Base-by-base conservation (phyloP, 2,888 invertebrate genomes). In the Odontothrips loti region DNA sequence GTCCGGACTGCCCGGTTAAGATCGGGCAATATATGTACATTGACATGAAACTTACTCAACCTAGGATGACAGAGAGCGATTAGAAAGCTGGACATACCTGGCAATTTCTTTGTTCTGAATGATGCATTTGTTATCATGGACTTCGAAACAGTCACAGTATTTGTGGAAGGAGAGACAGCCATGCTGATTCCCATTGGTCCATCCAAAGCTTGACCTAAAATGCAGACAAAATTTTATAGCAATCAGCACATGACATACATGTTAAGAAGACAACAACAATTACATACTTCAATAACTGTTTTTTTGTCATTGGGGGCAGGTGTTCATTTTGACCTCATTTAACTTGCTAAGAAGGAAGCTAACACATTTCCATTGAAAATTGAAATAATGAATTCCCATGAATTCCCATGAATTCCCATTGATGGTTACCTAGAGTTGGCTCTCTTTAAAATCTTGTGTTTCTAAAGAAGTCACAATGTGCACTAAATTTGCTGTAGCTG, bases 41-140 rank as follows among this genome's bases (percentile, higher is more conserved):
- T 4, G 6, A 43, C 34, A 43, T 43, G 34, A 43, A 43, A 43
- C 6, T 43, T 43, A 43, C 34, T 43, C 34, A 43, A 43, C 34
- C 34, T 43, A 43, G 6, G 34, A 43, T 43, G 6, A 43, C 6
- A 43, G 34, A 43, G 6, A 43, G 34, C 34, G 6, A 43, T 4
- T 43, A 43, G 34, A 43, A 43, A 43, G 34, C 34, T 9, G 81
- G 82, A 86, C 89, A 89, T 89, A 95, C 95, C 95, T 89, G 98
- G 98, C 86, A 99, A 90, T 88, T 98, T 98, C 89, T 96, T 97
- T 84, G 98, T 96, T 84, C 97, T 93, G 89, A 99, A 98, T 84
- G 98, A 98, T 84, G 99, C 98, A 88, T 98, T 99, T 51, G 98
- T 99, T 84, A 99, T 97, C 94, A 98, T 96, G 12, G 96, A 95